Percentiles rank a stretch among this genome's conserved stretches.
phyloP scores from a whole-genome alignment of 2,113 vertebrate species.

The Morone saxatilis region DNA sequence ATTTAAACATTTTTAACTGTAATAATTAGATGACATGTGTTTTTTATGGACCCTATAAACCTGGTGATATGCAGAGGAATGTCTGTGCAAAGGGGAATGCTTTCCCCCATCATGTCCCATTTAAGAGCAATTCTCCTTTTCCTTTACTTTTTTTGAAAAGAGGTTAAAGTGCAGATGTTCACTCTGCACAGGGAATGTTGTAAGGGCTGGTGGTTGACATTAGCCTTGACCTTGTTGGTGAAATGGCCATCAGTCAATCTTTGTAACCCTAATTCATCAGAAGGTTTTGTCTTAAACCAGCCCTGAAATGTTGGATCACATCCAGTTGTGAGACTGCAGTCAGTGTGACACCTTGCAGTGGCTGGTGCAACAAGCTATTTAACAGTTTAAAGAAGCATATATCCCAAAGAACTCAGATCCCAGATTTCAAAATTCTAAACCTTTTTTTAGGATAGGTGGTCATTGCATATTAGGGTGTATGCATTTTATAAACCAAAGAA shows the following conservation, averaged over 20 bases:
- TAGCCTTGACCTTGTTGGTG: slow-evolving; percentile 33
- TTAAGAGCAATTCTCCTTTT: slow-evolving; percentile 25
- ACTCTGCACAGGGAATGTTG: neutral
- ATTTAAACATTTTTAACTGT: neutral
- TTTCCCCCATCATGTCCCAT: slow-evolving; percentile 6
- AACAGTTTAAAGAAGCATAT: neutral
- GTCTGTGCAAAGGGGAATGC: slow-evolving; percentile 25
- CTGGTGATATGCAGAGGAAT: slow-evolving; percentile 25
- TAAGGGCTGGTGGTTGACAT: slow-evolving; percentile 8
- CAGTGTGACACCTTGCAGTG: neutral
- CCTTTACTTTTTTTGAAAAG: neutral
- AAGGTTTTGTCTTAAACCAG: neutral
- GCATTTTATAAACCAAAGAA: slow-evolving; percentile 2
- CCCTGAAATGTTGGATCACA: slow-evolving; percentile 6
- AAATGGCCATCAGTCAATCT: slow-evolving; percentile 23
- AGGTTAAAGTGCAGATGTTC: slow-evolving; percentile 49
- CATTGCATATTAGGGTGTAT: neutral
- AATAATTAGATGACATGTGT: neutral
- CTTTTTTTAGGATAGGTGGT: neutral
- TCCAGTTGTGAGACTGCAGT: slow-evolving; percentile 6
- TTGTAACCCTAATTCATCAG: slow-evolving; percentile 5
- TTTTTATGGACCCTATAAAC: slow-evolving; percentile 35
- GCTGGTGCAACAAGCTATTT: neutral
- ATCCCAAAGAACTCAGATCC: neutral
- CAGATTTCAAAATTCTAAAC: neutral